Percentiles rank a stretch among this genome's conserved stretches.
Conservation (phyloP, 2,888 invertebrate species). For the Phyllotreta cruciferae region DNA sequence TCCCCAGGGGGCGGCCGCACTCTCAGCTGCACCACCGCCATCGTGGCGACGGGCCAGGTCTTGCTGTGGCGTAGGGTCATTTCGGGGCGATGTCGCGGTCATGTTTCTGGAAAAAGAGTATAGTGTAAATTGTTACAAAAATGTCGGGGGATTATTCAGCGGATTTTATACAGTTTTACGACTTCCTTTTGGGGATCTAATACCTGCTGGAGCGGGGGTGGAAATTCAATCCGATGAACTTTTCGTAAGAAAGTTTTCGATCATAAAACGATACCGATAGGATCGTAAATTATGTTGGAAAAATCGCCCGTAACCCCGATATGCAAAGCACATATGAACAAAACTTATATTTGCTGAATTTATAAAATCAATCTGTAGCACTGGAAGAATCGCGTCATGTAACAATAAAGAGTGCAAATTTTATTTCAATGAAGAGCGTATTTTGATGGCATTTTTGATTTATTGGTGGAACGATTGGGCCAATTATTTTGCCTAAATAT, state of each 20-base stretch:
- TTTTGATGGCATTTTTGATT: no score
- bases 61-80: slow-evolving; percentile 61
- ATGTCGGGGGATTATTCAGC: slow-evolving; percentile 15
- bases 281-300: background rate
- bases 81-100: slow-evolving; percentile 18
- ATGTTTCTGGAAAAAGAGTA: slow-evolving; percentile 28
- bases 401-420: no score
- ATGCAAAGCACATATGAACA: no score
- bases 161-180: slow-evolving; percentile 33
- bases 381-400: background rate
- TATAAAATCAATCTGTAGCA: background rate
- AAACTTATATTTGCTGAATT: no score
- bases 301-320: background rate
- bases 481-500: no score
- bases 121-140: background rate
- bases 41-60: slow-evolving; percentile 60
- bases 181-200: slow-evolving; percentile 31
- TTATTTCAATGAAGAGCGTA: no score
- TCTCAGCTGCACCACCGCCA: slow-evolving; percentile 59
- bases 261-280: background rate
- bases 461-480: no score
- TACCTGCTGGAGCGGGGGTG: slow-evolving; percentile 29
- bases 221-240: slow-evolving; percentile 26
- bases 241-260: slow-evolving; percentile 7
- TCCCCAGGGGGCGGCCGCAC: slow-evolving; percentile 54